Evolutionary conservation across 2,113 vertebrate genomes (phyloP).

Genomic region (Jacana jacana): DNA sequence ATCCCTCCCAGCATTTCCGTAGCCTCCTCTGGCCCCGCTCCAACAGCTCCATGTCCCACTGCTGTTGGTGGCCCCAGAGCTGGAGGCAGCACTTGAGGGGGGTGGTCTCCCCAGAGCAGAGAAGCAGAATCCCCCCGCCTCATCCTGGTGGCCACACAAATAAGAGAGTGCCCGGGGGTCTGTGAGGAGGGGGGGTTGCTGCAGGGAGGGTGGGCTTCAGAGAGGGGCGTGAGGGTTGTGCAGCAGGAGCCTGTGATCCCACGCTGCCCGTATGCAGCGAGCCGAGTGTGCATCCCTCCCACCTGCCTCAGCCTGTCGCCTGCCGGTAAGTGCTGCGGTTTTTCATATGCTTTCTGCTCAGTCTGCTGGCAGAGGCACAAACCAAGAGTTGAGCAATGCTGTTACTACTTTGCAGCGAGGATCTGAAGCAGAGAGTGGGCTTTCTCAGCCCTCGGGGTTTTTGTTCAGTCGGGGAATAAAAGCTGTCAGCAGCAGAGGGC

Average conservation of each 20-base stretch:
- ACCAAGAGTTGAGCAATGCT: not conserved
- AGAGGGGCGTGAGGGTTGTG: rapidly evolving
- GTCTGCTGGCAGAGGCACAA: not conserved
- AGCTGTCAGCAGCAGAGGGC: constrained; percentile 63
- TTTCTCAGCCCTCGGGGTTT: not conserved
- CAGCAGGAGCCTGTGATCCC: too few species aligned
- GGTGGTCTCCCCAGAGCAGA: too few species aligned
- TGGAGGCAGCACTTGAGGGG: too few species aligned
- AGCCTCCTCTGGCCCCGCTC: too few species aligned
- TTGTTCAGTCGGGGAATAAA: constrained; percentile 48
- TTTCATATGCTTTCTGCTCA: not conserved
- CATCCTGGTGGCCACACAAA: too few species aligned
- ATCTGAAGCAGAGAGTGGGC: not conserved
- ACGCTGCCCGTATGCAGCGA: rapidly evolving
- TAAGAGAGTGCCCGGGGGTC: rapidly evolving
- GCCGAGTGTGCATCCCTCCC: not conserved
- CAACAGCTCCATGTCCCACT: too few species aligned
- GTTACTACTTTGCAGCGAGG: not conserved
- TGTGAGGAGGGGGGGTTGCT: not conserved
- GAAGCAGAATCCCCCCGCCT: too few species aligned
- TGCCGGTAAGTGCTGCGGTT: not conserved
- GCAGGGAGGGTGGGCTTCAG: not conserved
- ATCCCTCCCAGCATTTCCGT: too few species aligned
- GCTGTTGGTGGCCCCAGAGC: too few species aligned
- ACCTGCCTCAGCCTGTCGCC: not conserved